These are phyloP conservation scores for Ochotona curzoniae DNA, from an alignment of 2,113 vertebrate genomes.

Conservation along the genomic window DNA sequence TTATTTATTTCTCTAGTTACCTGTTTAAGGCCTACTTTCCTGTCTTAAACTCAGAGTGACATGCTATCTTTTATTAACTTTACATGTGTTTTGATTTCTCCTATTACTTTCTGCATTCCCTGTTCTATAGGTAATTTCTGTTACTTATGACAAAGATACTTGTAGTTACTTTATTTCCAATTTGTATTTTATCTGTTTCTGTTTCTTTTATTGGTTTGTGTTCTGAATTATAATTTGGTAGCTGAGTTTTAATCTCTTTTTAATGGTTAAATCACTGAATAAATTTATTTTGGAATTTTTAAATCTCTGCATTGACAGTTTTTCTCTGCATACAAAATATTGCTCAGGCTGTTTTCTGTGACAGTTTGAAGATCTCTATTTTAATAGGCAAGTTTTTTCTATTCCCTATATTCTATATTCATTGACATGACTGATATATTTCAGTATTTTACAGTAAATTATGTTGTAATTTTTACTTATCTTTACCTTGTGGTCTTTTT, in stretches of 20 bases:
- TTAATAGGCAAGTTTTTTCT: not conserved
- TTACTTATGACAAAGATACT: not conserved
- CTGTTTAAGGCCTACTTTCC: not conserved
- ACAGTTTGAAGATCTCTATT: not conserved
- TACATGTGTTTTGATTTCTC: constrained; percentile 3
- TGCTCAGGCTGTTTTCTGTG: not conserved
- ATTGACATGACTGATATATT: not conserved
- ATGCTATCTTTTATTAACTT: not conserved
- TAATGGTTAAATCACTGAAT: not conserved
- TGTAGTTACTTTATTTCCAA: not conserved
- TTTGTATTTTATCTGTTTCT: not conserved
- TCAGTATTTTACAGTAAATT: constrained; percentile 18
- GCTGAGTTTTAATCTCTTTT: not conserved
- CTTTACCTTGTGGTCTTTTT: not conserved
- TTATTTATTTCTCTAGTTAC: not conserved
- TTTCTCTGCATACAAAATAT: not conserved
- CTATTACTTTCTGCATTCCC: not conserved
- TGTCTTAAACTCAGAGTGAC: not conserved
- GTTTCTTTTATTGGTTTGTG: not conserved
- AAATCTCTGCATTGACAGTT: not conserved
- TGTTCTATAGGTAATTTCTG: not conserved
- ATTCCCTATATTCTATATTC: not conserved
- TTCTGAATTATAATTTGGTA: constrained; percentile 21
- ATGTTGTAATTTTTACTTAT: not conserved
- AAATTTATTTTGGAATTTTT: constrained; percentile 9